A percentile compares a stretch with the other conserved stretches of the same genome.
Evolutionary conservation across 2,888 invertebrate species (phyloP).

Genomic region (Hofmannophila pseudospretella): DNA sequence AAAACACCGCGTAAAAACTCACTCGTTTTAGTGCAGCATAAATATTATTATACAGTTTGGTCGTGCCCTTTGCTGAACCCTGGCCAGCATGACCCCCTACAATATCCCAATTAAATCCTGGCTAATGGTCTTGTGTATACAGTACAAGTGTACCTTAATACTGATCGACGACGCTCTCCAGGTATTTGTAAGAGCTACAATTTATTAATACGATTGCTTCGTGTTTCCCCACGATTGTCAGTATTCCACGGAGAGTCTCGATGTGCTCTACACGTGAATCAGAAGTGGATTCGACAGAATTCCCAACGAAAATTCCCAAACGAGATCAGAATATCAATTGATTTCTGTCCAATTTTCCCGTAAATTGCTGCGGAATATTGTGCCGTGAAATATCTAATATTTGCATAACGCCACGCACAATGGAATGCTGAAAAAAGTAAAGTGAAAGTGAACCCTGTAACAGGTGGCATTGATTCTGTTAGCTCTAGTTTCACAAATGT

Average conservation of each 20-base stretch:
- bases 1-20: too few species aligned
- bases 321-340: conserved; percentile 71
- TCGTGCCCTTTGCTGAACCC: too few species aligned
- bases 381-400: conserved; percentile 57
- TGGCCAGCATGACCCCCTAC: too few species aligned
- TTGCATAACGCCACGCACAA: conserved; percentile 52
- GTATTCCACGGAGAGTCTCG: conserved; percentile 26
- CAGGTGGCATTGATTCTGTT: conserved; percentile 59
- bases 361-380: conserved; percentile 66
- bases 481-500: conserved; percentile 39
- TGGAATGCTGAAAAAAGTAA: conserved; percentile 48
- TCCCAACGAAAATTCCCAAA: conserved; percentile 60
- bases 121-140: too few species aligned
- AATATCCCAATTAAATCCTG: not conserved
- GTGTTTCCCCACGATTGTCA: conserved; percentile 11
- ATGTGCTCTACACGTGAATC: conserved; percentile 40
- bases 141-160: too few species aligned
- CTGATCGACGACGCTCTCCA: too few species aligned
- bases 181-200: conserved; percentile 10
- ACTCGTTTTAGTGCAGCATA: too few species aligned
- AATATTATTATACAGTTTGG: too few species aligned
- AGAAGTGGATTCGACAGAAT: conserved; percentile 51
- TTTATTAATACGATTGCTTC: conserved; percentile 14
- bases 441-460: conserved; percentile 57
- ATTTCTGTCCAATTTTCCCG: conserved; percentile 65